These are phyloP conservation scores for Dasysyrphus albostriatus DNA, from an alignment of 2,888 invertebrate genomes.

Conservation along the genomic window DNA sequence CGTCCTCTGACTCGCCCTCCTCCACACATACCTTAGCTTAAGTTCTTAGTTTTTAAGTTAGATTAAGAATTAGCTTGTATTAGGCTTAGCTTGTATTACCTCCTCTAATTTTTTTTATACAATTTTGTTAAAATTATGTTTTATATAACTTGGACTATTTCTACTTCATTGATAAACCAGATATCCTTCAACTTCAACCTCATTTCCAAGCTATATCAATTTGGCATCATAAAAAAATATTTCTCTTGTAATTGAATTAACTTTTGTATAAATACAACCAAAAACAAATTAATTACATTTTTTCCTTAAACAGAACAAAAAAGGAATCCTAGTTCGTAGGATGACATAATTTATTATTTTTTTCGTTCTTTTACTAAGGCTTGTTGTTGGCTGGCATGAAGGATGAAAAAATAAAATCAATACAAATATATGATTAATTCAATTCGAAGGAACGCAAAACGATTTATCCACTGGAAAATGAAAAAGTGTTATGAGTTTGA, in stretches of 20 bases:
- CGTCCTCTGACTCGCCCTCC: no score
- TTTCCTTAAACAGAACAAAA: neutral
- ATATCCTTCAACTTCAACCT: neutral
- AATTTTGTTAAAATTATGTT: no score
- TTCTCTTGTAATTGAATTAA: no score
- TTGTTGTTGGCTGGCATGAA: neutral
- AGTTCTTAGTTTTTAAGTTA: no score
- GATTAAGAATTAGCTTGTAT: no score
- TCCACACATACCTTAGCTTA: no score
- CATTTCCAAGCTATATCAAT: no score
- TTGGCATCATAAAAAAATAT: no score
- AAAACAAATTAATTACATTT: neutral
- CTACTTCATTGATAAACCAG: no score
- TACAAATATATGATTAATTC: conserved; percentile 39
- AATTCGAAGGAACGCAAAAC: conserved; percentile 25
- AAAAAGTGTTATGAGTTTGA: neutral
- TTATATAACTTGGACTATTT: no score
- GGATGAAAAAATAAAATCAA: conserved; percentile 22
- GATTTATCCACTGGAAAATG: conserved; percentile 30
- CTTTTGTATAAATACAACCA: neutral
- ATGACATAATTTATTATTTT: conserved; percentile 30
- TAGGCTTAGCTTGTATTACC: no score
- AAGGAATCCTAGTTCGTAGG: neutral
- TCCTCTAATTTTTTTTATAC: no score
- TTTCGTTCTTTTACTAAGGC: neutral